Base-by-base conservation (phyloP, 2,888 invertebrate species). In the Cordylochernes scorpioides region DNA sequence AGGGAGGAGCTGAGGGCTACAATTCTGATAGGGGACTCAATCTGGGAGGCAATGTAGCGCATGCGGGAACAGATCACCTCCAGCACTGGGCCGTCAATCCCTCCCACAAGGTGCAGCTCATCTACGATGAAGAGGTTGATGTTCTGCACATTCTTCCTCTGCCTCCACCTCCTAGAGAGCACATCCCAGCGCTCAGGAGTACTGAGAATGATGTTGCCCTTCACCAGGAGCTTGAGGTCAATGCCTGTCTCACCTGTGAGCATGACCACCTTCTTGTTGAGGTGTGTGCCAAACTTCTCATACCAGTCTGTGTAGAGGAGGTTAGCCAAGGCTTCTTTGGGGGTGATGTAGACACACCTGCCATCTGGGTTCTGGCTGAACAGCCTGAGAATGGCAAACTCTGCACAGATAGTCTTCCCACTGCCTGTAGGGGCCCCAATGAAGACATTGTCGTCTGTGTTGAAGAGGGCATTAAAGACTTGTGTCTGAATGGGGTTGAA, bases 111-210 rank as follows among this genome's bases (percentile, higher is more conserved):
- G 47, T 97, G 91, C 15, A 99, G 58, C 43, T 97, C 94, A 49
- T 97, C 97, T 12, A 84, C 82, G 35, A 97, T 80, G 52, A 97
- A 86, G 10, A 99, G 60, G 35, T 84, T 77, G 6, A 97, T 71
- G 47, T 82, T 88, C 48, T 94, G 94, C 0, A 99, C 91, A 50
- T 88, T 86, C 55, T 94, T 94, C 17, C 97, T 64, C 47, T 97
- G 94, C 46, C 97, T 97, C 97, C 97, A 99, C 39, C 97, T 64
- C 31, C 97, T 63, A 0, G 97, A 97, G 3, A 97, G 59, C 3
- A 97, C 82, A 51, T 99, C 97, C 97, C 97, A 99, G 45, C 88
- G 86, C 48, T 94, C 91, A 0, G 91, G 88, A 0, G 91, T 94
- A 4, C 82, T 75, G 37, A 99, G 69, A 24, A 97, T 74, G n/a